A percentile compares a stretch with the other conserved stretches of the same genome.
phyloP scores from a whole-genome alignment of 2,113 vertebrate species.

The Tenrec ecaudatus region DNA sequence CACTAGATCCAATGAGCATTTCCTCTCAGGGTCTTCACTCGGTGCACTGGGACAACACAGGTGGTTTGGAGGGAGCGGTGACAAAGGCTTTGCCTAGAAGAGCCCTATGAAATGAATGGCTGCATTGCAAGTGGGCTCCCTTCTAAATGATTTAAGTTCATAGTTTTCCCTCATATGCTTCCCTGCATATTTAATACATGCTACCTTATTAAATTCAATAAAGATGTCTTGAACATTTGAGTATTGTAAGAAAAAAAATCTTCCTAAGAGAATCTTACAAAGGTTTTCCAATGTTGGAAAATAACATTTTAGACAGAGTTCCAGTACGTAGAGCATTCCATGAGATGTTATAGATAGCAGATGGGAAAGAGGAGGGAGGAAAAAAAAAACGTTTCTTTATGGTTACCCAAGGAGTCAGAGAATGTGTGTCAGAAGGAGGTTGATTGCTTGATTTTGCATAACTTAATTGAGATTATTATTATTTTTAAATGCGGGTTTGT shows the following conservation, averaged over 20 bases:
- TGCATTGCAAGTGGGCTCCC: conserved; percentile 50
- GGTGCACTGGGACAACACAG: no score
- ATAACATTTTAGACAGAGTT: conserved; percentile 49
- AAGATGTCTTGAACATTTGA: conserved; percentile 65
- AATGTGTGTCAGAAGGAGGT: conserved; percentile 76
- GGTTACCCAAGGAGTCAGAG: conserved; percentile 75
- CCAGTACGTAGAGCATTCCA: conserved; percentile 48
- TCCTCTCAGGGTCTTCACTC: no score
- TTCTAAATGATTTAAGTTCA: conserved; percentile 65
- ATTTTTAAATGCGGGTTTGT: conserved; percentile 84
- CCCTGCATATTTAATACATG: conserved; percentile 39
- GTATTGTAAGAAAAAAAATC: conserved; percentile 47
- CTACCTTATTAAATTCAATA: conserved; percentile 67
- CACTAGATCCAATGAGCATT: no score
- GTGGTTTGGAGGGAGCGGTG: no score
- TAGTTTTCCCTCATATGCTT: not conserved
- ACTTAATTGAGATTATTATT: conserved; percentile 85
- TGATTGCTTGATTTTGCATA: conserved; percentile 83
- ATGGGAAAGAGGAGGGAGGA: conserved; percentile 41
- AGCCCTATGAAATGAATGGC: no score
- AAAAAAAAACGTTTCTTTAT: conserved; percentile 66
- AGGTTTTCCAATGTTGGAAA: conserved; percentile 54
- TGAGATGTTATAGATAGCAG: conserved; percentile 67
- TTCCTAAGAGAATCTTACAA: conserved; percentile 54
- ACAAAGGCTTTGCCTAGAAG: no score